Base-by-base conservation (phyloP, 2,888 invertebrate genomes). In the Lissocephala sabroskyi region DNA sequence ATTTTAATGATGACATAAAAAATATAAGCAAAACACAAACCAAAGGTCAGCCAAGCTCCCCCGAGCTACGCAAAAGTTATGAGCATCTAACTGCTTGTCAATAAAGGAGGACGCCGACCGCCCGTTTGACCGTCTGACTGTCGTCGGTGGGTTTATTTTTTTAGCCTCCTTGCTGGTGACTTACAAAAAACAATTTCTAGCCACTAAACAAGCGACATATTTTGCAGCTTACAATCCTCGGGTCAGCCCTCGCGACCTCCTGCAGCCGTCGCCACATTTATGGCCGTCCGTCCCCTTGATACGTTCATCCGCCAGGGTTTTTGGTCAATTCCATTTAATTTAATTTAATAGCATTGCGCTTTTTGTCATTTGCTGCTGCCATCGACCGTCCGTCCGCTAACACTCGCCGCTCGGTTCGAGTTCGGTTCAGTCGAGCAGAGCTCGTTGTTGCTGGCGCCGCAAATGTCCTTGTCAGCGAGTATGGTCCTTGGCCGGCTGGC, bases 291-390 rank as follows among this genome's bases (percentile, higher is more conserved):
- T n/a, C n/a, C n/a, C 35, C 13, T 41, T 40, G 40, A 23, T 18
- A 3, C 7, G 35, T 9, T 10, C 35, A 35, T 10, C 35, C 16
- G 35, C 35, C 56, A 46, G 48, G 56, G 54, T 54, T 74, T 76
- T 63, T 66, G 65, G 65, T 57, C 71, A 77, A 79, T 78, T 77
- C 65, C 59, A 71, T 78, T 79, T 78, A 79, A 78, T 79, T 79
- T 67, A 65, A 79, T 76, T 79, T 76, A 76, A 79, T 79, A 74
- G 74, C 71, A 56, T 65, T 74, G 76, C 61, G 76, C 65, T 73
- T 66, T 71, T 74, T 65, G 73, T 75, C 73, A 65, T 71, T 74
- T 65, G 58, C 62, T 55, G 49, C 5, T 39, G 11, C 37, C 16
- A 14, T n/a, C 2, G 13, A 32, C 30, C 13, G 13, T 13, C 30